phyloP scores from a whole-genome alignment of 2,888 invertebrate species.

The Patella caerulea region DNA sequence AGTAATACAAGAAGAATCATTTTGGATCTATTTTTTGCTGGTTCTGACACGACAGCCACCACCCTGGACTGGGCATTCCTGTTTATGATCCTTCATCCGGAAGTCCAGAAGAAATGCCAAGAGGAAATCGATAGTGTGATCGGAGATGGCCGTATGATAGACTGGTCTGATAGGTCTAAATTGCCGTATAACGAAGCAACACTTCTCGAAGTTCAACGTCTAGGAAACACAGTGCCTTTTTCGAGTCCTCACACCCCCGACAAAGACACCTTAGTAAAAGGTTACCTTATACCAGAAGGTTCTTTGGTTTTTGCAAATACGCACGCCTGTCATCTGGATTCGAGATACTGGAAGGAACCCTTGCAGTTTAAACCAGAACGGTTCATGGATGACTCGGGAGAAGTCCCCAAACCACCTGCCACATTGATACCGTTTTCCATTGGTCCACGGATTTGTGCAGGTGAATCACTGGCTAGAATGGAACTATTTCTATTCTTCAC shows the following conservation, averaged over 20 bases:
- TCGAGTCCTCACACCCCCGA: neutral
- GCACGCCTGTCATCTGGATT: slow-evolving; percentile 11
- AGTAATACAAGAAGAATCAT: slow-evolving; percentile 27
- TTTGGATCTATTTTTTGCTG: slow-evolving; percentile 43
- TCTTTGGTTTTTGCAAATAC: slow-evolving; percentile 7
- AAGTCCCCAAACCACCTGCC: slow-evolving; percentile 16
- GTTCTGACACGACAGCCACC: slow-evolving; percentile 40
- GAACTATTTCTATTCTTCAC: slow-evolving; percentile 48
- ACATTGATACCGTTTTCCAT: slow-evolving; percentile 38
- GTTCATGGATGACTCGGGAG: slow-evolving; percentile 6
- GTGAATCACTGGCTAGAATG: slow-evolving; percentile 44
- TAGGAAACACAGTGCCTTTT: neutral
- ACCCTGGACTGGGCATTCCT: slow-evolving; percentile 41
- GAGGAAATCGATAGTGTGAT: slow-evolving; percentile 20
- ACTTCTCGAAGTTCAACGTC: slow-evolving; percentile 16
- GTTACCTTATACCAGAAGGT: slow-evolving; percentile 19
- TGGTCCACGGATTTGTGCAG: slow-evolving; percentile 47
- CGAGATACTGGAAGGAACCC: slow-evolving; percentile 15
- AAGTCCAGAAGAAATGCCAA: slow-evolving; percentile 37
- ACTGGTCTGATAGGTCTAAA: neutral
- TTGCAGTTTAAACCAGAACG: slow-evolving; percentile 20
- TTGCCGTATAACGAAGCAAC: slow-evolving; percentile 19
- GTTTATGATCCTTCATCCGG: slow-evolving; percentile 37
- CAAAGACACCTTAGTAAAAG: slow-evolving; percentile 11
- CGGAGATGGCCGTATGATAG: slow-evolving; percentile 6